These are phyloP conservation scores for Notospermus geniculatus DNA, from an alignment of 1,140 invertebrate species.

Conservation along the genomic window DNA sequence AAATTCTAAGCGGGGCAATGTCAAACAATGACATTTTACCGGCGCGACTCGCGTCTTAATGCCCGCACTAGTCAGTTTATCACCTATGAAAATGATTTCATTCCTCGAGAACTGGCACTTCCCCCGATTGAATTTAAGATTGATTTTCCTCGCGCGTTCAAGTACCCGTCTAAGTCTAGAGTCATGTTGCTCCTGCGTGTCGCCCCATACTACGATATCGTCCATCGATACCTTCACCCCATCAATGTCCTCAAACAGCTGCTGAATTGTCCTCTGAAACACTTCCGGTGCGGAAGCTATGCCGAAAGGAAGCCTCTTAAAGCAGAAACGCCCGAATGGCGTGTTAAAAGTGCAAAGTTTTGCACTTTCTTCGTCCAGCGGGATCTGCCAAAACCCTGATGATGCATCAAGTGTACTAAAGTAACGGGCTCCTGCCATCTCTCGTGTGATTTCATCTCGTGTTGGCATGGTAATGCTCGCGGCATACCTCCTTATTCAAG, in stretches of 20 bases:
- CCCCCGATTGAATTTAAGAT: not conserved
- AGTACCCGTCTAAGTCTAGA: too few relatives aligned
- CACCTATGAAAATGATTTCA: slow-evolving; percentile 7
- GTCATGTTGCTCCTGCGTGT: too few relatives aligned
- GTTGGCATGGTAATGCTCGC: not conserved
- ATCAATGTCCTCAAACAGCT: not conserved
- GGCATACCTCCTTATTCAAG: too few relatives aligned
- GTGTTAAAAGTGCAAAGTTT: slow-evolving; percentile 41
- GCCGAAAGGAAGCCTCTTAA: not conserved
- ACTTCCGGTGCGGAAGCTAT: not conserved
- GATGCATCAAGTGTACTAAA: slow-evolving; percentile 34
- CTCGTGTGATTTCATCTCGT: not conserved
- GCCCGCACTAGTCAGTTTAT: slow-evolving; percentile 8
- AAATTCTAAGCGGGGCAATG: too few relatives aligned
- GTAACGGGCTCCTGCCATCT: slow-evolving; percentile 13
- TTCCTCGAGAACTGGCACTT: slow-evolving; percentile 11
- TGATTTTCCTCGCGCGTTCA: not conserved
- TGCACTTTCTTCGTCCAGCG: slow-evolving; percentile 29
- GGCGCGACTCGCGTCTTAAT: too few relatives aligned
- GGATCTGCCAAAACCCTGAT: slow-evolving; percentile 42
- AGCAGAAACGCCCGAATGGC: slow-evolving; percentile 28
- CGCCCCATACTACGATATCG: too few relatives aligned
- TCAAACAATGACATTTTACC: too few relatives aligned
- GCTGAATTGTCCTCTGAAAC: not conserved
- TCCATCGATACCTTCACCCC: not conserved